Evolutionary conservation across 2,888 invertebrate species (phyloP).

Genomic region (Lasioglossum figueresi): DNA sequence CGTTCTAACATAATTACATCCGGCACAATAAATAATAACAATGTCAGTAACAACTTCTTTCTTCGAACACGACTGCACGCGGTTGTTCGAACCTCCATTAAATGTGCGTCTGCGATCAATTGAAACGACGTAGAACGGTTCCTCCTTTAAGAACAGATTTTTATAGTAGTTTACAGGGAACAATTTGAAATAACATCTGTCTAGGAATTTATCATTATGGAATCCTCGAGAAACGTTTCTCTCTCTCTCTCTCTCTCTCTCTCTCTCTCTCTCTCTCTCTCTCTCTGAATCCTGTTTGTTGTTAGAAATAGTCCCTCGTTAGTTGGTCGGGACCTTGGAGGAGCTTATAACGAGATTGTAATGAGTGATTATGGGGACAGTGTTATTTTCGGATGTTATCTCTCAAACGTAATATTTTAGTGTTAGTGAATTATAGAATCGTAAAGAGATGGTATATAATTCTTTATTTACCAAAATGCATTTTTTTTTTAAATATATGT

Average conservation of each 20-base stretch:
- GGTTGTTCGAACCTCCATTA: not conserved
- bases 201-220: not conserved
- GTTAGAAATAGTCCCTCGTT: not conserved
- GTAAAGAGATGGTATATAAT: not conserved
- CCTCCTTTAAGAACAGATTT: not conserved
- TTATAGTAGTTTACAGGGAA: not conserved
- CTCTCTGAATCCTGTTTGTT: not conserved
- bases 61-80: not conserved
- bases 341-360: not conserved
- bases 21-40: constrained; percentile 27
- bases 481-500: not conserved
- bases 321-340: not conserved
- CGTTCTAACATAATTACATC: constrained; percentile 10
- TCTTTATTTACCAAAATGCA: not conserved
- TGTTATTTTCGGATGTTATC: not conserved
- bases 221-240: not conserved
- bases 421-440: not conserved
- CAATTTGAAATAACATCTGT: not conserved
- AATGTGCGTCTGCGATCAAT: not conserved
- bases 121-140: not conserved
- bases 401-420: not conserved
- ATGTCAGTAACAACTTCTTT: constrained; percentile 1
- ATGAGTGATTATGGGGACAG: not conserved
- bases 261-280: not conserved
- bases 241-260: not conserved